A percentile compares a stretch with the other conserved stretches of the same genome.
Evolutionary conservation across 2,113 vertebrate genomes (phyloP).

Genomic region (Mustelus asterias): DNA sequence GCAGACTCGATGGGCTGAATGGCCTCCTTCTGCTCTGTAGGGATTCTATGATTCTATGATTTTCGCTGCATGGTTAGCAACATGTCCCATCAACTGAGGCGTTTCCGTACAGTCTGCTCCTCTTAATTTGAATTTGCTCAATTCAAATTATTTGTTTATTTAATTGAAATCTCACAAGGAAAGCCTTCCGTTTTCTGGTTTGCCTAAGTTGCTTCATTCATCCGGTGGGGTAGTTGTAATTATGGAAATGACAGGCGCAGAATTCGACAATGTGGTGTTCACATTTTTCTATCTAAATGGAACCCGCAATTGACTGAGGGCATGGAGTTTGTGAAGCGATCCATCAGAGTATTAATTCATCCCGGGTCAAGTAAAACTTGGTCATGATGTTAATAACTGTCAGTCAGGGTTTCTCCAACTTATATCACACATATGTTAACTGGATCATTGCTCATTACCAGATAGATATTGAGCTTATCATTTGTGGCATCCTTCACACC

Average conservation of each 20-base stretch:
- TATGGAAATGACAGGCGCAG: no score
- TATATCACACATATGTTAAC: background rate
- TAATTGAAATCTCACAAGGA: background rate
- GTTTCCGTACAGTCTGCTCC: no score
- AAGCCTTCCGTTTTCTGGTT: background rate
- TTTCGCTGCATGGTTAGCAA: background rate
- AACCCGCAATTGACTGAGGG: no score
- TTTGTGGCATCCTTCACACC: background rate
- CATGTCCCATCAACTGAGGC: no score
- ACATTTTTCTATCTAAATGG: no score
- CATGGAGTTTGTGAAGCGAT: no score
- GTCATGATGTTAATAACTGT: background rate
- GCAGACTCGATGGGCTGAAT: no score
- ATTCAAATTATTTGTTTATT: background rate
- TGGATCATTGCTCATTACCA: background rate
- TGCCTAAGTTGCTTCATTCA: background rate
- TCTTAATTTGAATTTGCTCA: background rate
- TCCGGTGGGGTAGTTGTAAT: no score
- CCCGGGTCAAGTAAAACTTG: background rate
- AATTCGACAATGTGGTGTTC: no score
- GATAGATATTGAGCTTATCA: background rate
- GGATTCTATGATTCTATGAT: no score
- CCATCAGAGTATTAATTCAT: background rate
- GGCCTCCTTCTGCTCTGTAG: no score
- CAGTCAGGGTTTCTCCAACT: background rate